A percentile compares a stretch with the other conserved stretches of the same genome.
These are phyloP conservation scores for Rambutsinella grinnellia DNA, from an alignment of 2,888 invertebrate species.

Conservation along the genomic window DNA sequence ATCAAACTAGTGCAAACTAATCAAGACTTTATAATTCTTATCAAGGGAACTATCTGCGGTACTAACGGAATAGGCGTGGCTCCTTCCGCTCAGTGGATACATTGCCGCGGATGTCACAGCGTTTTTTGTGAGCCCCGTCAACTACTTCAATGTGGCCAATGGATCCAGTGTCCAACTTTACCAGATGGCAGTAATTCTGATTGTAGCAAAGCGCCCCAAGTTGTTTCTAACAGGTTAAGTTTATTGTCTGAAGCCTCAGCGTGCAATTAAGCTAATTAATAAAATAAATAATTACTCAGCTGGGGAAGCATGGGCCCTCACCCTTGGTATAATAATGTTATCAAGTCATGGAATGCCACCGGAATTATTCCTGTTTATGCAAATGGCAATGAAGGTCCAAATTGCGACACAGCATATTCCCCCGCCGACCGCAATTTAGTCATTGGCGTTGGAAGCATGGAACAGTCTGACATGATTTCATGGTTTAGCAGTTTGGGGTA, in stretches of 20 bases:
- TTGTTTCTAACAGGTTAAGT: constrained; percentile 1
- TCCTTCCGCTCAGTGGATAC: constrained; percentile 26
- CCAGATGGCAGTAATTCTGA: not conserved
- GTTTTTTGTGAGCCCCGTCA: not conserved
- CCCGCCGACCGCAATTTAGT: constrained; percentile 7
- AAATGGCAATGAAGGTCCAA: constrained; percentile 7
- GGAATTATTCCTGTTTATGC: constrained; percentile 3
- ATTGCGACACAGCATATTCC: constrained; percentile 1
- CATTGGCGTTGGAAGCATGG: constrained; percentile 20
- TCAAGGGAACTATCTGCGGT: constrained; percentile 28
- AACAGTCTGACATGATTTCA: constrained; percentile 5
- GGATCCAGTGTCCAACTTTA: constrained; percentile 2
- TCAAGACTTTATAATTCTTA: too few species aligned
- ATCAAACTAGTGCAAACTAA: too few species aligned
- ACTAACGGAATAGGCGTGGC: constrained; percentile 28
- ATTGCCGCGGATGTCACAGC: constrained; percentile 7
- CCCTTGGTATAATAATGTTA: not conserved
- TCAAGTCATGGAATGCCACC: constrained; percentile 1
- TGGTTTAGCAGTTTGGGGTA: constrained; percentile 8
- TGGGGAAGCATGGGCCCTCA: constrained; percentile 10
- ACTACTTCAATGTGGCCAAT: not conserved
- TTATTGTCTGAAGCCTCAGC: not conserved
- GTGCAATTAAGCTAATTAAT: not conserved
- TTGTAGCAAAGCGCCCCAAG: constrained; percentile 11
- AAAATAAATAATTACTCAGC: too few species aligned